These are phyloP conservation scores for Philaethria dido DNA, from an alignment of 2,888 invertebrate genomes.

Conservation along the genomic window DNA sequence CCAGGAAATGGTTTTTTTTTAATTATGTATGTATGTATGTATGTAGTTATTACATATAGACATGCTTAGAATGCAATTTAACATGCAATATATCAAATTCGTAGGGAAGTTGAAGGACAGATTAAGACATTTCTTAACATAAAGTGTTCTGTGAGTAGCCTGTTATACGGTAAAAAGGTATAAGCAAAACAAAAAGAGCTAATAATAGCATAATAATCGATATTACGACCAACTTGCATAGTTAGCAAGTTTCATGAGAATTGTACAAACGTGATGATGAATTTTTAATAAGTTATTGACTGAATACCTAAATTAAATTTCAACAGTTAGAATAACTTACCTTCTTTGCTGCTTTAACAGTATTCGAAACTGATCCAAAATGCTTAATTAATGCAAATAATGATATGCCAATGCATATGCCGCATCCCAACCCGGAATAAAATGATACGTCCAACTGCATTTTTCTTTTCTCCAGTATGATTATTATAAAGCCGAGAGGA, in stretches of 20 bases:
- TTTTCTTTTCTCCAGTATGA: slow-evolving; percentile 64
- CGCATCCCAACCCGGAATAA: slow-evolving; percentile 73
- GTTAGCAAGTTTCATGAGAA: background rate
- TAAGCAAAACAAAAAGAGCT: too few relatives aligned
- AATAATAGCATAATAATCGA: too few relatives aligned
- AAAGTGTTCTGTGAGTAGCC: too few relatives aligned
- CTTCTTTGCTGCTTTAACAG: slow-evolving; percentile 58
- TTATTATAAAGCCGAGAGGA: slow-evolving; percentile 34
- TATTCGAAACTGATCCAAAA: slow-evolving; percentile 53
- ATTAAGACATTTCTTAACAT: too few relatives aligned
- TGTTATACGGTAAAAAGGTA: too few relatives aligned
- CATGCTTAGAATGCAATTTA: too few relatives aligned
- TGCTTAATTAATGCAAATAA: slow-evolving; percentile 66
- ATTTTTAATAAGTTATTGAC: background rate
- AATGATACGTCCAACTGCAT: slow-evolving; percentile 72
- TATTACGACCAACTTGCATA: background rate
- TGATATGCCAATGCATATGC: slow-evolving; percentile 75
- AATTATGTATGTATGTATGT: too few relatives aligned
- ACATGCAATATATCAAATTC: too few relatives aligned
- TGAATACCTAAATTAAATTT: background rate
- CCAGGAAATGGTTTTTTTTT: too few relatives aligned
- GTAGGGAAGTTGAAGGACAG: too few relatives aligned
- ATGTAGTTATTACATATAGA: too few relatives aligned
- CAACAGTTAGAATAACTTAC: slow-evolving; percentile 47
- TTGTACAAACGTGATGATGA: background rate